Conservation (phyloP, 2,113 vertebrate genomes). For the Etia nguti region DNA sequence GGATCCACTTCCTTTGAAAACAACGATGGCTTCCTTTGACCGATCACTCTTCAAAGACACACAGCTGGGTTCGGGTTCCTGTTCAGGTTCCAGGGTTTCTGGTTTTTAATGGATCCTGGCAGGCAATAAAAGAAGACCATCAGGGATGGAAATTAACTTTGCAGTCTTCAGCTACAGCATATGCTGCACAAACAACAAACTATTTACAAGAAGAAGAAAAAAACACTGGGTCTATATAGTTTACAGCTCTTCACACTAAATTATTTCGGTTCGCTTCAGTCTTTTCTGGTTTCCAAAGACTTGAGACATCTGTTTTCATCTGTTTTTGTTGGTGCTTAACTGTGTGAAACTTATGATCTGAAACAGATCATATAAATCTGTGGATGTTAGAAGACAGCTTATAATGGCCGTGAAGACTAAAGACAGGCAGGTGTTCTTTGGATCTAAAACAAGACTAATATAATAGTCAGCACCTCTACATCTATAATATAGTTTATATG, state of each 20-base stretch:
- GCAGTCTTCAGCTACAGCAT: fast-evolving
- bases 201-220: not conserved
- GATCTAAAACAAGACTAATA: too few relatives aligned
- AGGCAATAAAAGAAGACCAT: not conserved
- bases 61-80: not conserved
- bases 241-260: not conserved
- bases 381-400: too few relatives aligned
- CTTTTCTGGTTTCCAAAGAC: too few relatives aligned
- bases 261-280: too few relatives aligned
- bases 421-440: too few relatives aligned
- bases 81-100: not conserved
- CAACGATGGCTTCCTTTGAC: not conserved
- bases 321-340: too few relatives aligned
- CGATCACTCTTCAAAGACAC: not conserved
- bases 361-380: too few relatives aligned
- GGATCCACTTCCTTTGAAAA: not conserved
- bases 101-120: not conserved
- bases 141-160: not conserved
- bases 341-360: too few relatives aligned
- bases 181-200: not conserved
- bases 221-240: not conserved
- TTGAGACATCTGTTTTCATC: too few relatives aligned
- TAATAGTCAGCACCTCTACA: too few relatives aligned
- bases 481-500: too few relatives aligned
- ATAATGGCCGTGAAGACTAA: too few relatives aligned